Base-by-base conservation (phyloP, 1,140 invertebrate genomes). In the Venustaconcha ellipsiformis region DNA sequence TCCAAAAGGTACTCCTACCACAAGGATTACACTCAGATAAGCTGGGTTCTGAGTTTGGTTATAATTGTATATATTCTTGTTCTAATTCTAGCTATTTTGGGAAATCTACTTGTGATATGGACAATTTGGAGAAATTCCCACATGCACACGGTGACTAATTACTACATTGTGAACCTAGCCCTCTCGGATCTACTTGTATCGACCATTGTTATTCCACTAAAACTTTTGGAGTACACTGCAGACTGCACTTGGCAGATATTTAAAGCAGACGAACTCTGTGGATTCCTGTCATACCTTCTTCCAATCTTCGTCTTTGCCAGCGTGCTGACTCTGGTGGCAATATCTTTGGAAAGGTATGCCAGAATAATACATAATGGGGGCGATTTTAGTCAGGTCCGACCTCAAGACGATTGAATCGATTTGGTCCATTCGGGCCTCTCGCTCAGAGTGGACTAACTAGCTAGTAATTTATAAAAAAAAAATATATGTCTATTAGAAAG, bases 91-190 rank as follows among this genome's bases (percentile, higher is more conserved):
- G 87, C 91, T 12, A 78, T 91, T 1, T 71, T 87, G 23, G 84
- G 87, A 20, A 88, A 88, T 71, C 72, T 84, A 57, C 78, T 88
- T 26, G 87, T 88, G 30, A 88, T 88, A 55, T 84, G 82, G 80
- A 87, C 86, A 14, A 83, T 89, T 37, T 83, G 82, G 80, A 81
- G 80, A 20, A 91, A 91, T 79, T 84, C 84, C 14, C 87, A 89
- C 63, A 91, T 92, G 91, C 91, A 91, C 72, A 91, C 90, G 3
- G 88, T 90, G 14, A 91, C 92, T 65, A 92, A 92, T 82, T 92
- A 90, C 78, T 91, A 91, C 82, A 91, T 92, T 60, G 91, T 91
- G 57, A 92, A 92, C 80, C 78, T 92, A 59, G 91, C 90, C 0
- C 79, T 88, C 14, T 84, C 84, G 67, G 91, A 92, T 76, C 87